Base-by-base conservation (phyloP, 2,888 invertebrate species). In the Dioctria rufipes region DNA sequence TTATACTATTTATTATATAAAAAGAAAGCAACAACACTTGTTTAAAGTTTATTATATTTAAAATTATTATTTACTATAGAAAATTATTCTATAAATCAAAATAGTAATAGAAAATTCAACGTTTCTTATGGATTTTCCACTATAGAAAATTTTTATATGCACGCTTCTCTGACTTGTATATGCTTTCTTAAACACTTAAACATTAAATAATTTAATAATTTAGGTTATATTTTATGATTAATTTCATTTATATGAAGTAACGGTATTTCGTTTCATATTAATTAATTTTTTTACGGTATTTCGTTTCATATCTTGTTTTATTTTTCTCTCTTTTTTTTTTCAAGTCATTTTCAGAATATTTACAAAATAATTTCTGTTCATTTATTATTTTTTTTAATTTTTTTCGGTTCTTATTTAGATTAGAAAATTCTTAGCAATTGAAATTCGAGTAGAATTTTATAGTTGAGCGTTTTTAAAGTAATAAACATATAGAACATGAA, bases 361-460 rank as follows among this genome's bases (percentile, higher is more conserved):
- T 11, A 11, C 11, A 54, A 54, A 11, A 8, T 11, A n/a, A 6
- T 54, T 11, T 54, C n/a, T 6, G 54, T 54, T 11, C 8, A 54
- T 11, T 4, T 11, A 46, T 46, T 46, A 2, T 46, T 54, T 0
- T 11, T 54, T 54, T 25, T 25, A 25, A 25, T 25, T 54, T n/a
- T 54, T 11, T 4, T 61, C 61, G 25, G 3, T 61, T 54, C 11
- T 11, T 46, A 11, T 11, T 11, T 54, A 54, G 54, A 11, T 11
- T 8, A 13, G 5, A 58, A 71, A 71, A 51, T 71, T 71, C 71
- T 71, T 71, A 71, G 71, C 71, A 71, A 71, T 58, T 54, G n/a
- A 40, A 37, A 54, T 9, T 51, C 39, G 11, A 54, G 40, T 71
- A 39, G 54, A 54, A 54, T 54, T 71, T 25, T 46, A 25, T 67